Conservation (phyloP, 2,888 invertebrate species). For the Idaea straminata region DNA sequence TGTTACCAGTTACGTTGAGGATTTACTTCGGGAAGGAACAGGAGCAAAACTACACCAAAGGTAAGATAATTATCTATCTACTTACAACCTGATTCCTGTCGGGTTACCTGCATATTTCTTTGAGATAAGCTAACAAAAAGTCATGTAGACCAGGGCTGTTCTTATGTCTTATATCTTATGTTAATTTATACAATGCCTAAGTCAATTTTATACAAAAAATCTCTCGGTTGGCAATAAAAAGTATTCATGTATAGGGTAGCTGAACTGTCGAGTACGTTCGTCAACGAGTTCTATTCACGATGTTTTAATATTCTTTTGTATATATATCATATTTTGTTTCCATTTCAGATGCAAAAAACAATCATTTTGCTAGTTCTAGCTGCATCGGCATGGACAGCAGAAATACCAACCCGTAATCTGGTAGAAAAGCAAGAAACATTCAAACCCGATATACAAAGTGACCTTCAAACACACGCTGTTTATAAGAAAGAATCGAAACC, state of each 20-base stretch:
- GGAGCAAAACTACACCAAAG: slow-evolving; percentile 24
- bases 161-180: too few relatives aligned
- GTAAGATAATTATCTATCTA: slow-evolving; percentile 36
- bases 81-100: too few relatives aligned
- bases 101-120: too few relatives aligned
- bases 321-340: slow-evolving; percentile 4
- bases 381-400: slow-evolving; percentile 47
- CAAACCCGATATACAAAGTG: slow-evolving; percentile 46
- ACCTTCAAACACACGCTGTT: slow-evolving; percentile 42
- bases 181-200: too few relatives aligned
- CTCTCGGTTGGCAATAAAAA: too few relatives aligned
- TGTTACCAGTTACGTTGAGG: slow-evolving; percentile 40
- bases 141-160: too few relatives aligned
- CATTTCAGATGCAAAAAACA: slow-evolving; percentile 59
- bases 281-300: slow-evolving; percentile 8
- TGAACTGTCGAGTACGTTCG: too few relatives aligned
- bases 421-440: slow-evolving; percentile 49
- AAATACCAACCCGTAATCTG: slow-evolving; percentile 48
- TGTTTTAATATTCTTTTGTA: slow-evolving; percentile 2
- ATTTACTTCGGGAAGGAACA: slow-evolving; percentile 26
- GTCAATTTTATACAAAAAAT: too few relatives aligned
- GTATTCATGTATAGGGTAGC: too few relatives aligned
- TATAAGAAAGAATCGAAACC: slow-evolving; percentile 42
- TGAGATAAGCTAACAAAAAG: too few relatives aligned
- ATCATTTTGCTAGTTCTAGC: slow-evolving; percentile 36